A percentile compares a stretch with the other conserved stretches of the same genome.
These are phyloP conservation scores for Cephus nigrinus DNA, from an alignment of 2,888 invertebrate genomes.

Conservation along the genomic window DNA sequence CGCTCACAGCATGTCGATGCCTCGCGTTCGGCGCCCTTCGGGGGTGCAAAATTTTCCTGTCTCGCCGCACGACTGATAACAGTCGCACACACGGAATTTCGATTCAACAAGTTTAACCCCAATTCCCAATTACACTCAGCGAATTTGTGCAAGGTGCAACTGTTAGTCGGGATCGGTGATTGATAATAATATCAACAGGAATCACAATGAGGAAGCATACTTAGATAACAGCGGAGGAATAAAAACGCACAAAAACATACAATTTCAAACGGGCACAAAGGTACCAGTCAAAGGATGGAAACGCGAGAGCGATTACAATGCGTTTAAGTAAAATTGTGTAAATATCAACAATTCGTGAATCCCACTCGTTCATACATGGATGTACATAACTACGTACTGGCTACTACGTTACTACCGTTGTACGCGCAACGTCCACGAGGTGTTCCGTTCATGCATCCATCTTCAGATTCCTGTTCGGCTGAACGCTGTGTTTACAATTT, in stretches of 20 bases:
- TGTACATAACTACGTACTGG: background rate
- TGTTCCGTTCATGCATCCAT: background rate
- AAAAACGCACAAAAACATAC: background rate
- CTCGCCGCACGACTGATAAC: conserved; percentile 32
- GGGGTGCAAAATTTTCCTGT: conserved; percentile 46
- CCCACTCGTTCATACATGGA: background rate
- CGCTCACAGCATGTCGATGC: conserved; percentile 60
- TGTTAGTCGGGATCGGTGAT: background rate
- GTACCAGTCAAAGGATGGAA: background rate
- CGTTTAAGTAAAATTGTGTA: background rate
- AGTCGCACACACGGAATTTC: conserved; percentile 14
- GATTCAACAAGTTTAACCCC: conserved; percentile 28
- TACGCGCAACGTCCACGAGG: conserved; percentile 2
- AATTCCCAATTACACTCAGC: conserved; percentile 12
- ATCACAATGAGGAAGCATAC: background rate
- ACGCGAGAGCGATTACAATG: background rate
- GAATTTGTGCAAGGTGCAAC: conserved; percentile 3
- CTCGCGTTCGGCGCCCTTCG: conserved; percentile 56
- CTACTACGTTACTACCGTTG: conserved; percentile 4
- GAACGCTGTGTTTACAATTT: background rate
- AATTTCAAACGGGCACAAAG: background rate
- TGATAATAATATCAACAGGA: background rate
- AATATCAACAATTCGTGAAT: background rate
- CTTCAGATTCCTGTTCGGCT: background rate
- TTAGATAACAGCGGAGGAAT: background rate